Conservation (phyloP, 2,888 invertebrate species). For the Acrobasis suavella region DNA sequence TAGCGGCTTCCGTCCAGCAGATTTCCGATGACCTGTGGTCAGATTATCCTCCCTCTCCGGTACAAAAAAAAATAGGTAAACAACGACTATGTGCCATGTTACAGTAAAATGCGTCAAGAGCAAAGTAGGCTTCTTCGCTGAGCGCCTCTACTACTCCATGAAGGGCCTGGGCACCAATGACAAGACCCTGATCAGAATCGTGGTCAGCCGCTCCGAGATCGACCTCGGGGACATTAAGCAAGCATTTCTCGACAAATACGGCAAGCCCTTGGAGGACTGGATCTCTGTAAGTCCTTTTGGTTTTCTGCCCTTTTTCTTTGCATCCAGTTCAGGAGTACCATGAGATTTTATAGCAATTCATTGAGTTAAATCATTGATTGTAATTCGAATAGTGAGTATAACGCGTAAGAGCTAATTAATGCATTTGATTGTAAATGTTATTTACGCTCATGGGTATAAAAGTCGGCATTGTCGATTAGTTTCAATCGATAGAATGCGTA, state of each 20-base stretch:
- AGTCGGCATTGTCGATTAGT: too few relatives aligned
- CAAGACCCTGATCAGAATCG: constrained; percentile 94
- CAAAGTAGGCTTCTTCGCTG: constrained; percentile 95
- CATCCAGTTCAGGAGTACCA: not conserved
- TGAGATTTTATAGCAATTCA: not conserved
- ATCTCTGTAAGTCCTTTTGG: constrained; percentile 87
- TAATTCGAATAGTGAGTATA: too few relatives aligned
- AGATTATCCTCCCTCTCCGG: too few relatives aligned
- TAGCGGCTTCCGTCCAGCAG: too few relatives aligned
- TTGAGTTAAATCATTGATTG: too few relatives aligned
- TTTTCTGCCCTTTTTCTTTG: not conserved
- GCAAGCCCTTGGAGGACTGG: constrained; percentile 92
- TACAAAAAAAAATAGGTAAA: too few relatives aligned
- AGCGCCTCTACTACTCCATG: constrained; percentile 94
- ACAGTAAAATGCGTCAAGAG: constrained; percentile 94
- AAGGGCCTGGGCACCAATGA: constrained; percentile 95
- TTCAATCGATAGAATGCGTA: too few relatives aligned
- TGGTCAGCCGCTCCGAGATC: constrained; percentile 95
- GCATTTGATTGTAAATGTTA: too few relatives aligned
- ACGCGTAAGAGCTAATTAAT: too few relatives aligned
- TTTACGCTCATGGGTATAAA: too few relatives aligned
- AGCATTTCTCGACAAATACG: constrained; percentile 92
- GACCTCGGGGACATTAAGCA: constrained; percentile 96
- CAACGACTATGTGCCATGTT: constrained; percentile 39
- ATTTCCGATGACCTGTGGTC: too few relatives aligned